Percentiles rank a stretch among this genome's conserved stretches.
Conservation (phyloP, 1,140 invertebrate species). For the Melitaea cinxia region DNA sequence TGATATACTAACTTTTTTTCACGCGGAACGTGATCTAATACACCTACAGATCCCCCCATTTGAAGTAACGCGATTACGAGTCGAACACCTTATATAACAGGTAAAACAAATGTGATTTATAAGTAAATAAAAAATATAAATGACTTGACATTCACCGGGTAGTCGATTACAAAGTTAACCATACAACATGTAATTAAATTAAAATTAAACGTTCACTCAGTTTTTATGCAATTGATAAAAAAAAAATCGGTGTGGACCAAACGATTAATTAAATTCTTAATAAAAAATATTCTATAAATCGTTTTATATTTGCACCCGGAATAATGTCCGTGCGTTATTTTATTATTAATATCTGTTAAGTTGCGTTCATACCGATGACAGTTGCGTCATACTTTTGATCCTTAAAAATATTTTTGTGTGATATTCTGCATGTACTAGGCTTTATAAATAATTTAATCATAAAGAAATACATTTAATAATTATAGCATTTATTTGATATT, state of each 20-base stretch:
- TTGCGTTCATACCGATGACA: constrained; percentile 5
- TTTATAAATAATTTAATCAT: background rate
- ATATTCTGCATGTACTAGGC: background rate
- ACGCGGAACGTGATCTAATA: too few species aligned
- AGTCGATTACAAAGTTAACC: background rate
- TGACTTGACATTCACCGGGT: background rate
- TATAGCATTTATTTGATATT: background rate
- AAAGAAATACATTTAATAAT: background rate
- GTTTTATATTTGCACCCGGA: constrained; percentile 26
- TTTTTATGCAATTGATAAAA: constrained; percentile 20
- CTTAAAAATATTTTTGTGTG: background rate
- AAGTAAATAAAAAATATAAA: background rate
- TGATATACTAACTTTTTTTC: too few species aligned
- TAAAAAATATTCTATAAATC: constrained; percentile 30
- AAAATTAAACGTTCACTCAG: constrained; percentile 12
- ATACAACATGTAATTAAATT: constrained; percentile 6
- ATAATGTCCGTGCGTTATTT: constrained; percentile 10
- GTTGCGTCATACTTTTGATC: background rate
- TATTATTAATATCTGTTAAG: constrained; percentile 11
- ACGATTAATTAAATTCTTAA: constrained; percentile 28
- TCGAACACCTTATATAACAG: too few species aligned
- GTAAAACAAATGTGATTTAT: background rate
- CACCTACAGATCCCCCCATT: too few species aligned
- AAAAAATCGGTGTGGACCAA: constrained; percentile 39
- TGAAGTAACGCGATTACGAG: too few species aligned